Percentiles rank a stretch among this genome's conserved stretches.
Conservation (phyloP, 2,888 invertebrate genomes). For the Cataglyphis altisquamis region DNA sequence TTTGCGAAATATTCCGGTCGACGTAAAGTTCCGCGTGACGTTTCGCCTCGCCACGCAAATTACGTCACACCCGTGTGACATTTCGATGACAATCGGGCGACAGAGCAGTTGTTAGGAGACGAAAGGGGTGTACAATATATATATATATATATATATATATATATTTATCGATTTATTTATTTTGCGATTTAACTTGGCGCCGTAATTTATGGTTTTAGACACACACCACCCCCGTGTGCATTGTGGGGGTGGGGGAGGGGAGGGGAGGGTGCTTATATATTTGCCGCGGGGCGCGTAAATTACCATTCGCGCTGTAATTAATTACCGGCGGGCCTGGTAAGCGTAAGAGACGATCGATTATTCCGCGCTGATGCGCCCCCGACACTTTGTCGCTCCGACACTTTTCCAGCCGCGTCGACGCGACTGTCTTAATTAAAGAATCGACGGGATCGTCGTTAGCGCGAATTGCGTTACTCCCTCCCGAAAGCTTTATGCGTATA, state of each 20-base stretch:
- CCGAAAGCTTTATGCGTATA: slow-evolving; percentile 60
- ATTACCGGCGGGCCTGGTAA: slow-evolving; percentile 60
- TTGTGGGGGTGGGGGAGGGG: not conserved
- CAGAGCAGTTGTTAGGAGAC: not conserved
- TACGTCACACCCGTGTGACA: not conserved
- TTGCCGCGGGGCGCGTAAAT: slow-evolving; percentile 59
- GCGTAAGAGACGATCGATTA: slow-evolving; percentile 66
- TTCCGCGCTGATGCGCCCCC: slow-evolving; percentile 65
- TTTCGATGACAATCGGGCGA: not conserved
- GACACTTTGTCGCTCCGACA: slow-evolving; percentile 55
- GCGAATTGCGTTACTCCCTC: slow-evolving; percentile 2
- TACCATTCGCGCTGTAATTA: slow-evolving; percentile 66
- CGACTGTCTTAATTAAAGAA: slow-evolving; percentile 61
- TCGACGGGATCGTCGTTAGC: slow-evolving; percentile 58
- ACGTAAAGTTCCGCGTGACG: not conserved
- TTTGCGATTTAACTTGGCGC: slow-evolving; percentile 40
- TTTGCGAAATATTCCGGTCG: not conserved
- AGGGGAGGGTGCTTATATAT: slow-evolving; percentile 32
- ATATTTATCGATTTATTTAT: slow-evolving; percentile 55
- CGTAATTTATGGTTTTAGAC: slow-evolving; percentile 51
- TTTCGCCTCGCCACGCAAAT: not conserved
- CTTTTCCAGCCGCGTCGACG: slow-evolving; percentile 53
- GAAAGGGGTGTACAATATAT: not conserved
- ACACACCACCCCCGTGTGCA: slow-evolving; percentile 3
- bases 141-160: slow-evolving; percentile 7